Percentiles rank a stretch among this genome's conserved stretches.
These are phyloP conservation scores for Seriola rivoliana DNA, from an alignment of 2,113 vertebrate species.

Conservation along the genomic window DNA sequence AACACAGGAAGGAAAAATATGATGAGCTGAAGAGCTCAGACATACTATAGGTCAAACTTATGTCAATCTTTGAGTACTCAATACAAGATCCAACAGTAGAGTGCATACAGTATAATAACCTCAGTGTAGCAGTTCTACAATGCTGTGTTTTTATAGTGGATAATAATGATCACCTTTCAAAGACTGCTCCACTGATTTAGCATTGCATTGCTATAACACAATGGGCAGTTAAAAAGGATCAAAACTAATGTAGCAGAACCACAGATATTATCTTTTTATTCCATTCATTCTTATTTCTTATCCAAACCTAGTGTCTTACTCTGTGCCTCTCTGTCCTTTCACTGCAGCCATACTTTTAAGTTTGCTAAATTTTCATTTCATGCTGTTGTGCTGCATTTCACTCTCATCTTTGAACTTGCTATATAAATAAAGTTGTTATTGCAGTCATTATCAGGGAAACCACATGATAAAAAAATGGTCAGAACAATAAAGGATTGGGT, in stretches of 20 bases:
- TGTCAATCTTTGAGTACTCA: not conserved
- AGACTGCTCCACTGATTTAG: not conserved
- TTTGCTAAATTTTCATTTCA: not conserved
- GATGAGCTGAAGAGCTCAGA: not conserved
- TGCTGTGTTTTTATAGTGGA: not conserved
- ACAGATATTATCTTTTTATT: not conserved
- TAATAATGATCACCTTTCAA: not conserved
- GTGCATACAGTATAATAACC: too few relatives aligned
- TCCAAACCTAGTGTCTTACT: not conserved
- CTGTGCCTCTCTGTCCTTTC: not conserved
- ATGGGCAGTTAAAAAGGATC: not conserved
- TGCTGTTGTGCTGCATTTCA: not conserved
- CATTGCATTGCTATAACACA: not conserved
- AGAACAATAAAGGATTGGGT: not conserved
- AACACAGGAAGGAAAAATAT: slow-evolving; percentile 23
- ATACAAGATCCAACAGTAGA: not conserved
- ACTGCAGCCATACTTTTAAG: not conserved
- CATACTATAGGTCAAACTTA: too few relatives aligned
- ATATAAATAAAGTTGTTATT: not conserved
- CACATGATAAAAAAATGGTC: not conserved
- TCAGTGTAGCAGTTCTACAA: not conserved
- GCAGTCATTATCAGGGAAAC: not conserved
- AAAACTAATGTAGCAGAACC: not conserved
- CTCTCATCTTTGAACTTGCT: not conserved
- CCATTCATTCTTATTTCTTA: not conserved